Evolutionary conservation across 2,797 vertebrate genomes (phyloP).

Genomic region (Sandelia bainsii): DNA sequence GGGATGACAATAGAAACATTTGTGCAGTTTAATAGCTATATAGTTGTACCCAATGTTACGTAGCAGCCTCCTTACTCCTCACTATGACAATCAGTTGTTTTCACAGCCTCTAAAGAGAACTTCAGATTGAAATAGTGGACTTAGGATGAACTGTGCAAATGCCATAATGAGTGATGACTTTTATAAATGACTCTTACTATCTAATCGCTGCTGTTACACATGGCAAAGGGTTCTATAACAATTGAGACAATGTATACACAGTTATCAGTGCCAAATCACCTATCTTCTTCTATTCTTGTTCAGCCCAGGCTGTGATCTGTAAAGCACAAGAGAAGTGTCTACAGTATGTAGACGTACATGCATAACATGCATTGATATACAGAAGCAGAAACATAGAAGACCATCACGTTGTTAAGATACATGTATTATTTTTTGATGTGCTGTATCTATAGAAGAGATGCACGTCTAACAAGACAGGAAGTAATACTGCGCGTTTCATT

Average conservation of each 20-base stretch:
- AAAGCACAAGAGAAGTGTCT: neutral
- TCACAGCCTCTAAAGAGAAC: slow-evolving; percentile 30
- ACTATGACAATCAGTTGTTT: slow-evolving; percentile 3
- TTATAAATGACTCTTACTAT: slow-evolving; percentile 30
- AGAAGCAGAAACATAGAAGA: neutral
- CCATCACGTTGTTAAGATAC: neutral
- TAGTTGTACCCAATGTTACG: slow-evolving; percentile 32
- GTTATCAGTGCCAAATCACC: neutral
- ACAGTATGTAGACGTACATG: neutral
- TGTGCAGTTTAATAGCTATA: slow-evolving; percentile 53
- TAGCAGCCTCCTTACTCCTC: slow-evolving; percentile 17
- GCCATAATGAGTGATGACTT: slow-evolving; percentile 25
- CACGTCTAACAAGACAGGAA: slow-evolving; percentile 4
- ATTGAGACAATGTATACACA: neutral
- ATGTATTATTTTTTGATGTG: neutral
- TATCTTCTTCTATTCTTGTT: slow-evolving; percentile 4
- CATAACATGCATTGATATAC: neutral
- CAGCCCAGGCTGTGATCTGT: slow-evolving; percentile 10
- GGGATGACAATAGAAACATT: slow-evolving; percentile 57
- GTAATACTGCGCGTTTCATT: neutral
- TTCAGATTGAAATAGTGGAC: slow-evolving; percentile 19
- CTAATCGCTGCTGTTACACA: slow-evolving; percentile 19
- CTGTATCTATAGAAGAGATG: neutral
- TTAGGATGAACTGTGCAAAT: neutral
- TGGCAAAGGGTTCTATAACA: slow-evolving; percentile 6